These are phyloP conservation scores for Rhinolophus sinicus DNA, from an alignment of 2,113 vertebrate species.

Conservation along the genomic window DNA sequence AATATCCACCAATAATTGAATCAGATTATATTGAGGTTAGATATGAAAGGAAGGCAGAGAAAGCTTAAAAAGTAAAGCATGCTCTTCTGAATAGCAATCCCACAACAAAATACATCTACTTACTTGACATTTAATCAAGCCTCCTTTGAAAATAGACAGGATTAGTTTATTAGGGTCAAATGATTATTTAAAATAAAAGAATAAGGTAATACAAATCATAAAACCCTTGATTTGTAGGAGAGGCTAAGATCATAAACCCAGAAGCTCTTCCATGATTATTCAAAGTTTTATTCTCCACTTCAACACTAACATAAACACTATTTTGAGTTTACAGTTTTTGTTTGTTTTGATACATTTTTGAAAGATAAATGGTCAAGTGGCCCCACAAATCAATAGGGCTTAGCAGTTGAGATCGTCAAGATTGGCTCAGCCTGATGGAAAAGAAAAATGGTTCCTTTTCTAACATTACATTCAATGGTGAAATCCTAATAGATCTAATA, in stretches of 20 bases:
- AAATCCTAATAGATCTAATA: slow-evolving; percentile 8
- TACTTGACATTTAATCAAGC: background rate
- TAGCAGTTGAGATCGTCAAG: slow-evolving; percentile 35
- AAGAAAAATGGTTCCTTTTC: slow-evolving; percentile 51
- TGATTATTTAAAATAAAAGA: background rate
- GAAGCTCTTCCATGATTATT: background rate
- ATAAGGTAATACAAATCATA: background rate
- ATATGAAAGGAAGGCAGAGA: background rate
- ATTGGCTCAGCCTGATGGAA: background rate
- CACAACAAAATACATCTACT: background rate
- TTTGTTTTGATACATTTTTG: slow-evolving; percentile 30
- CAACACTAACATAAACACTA: background rate
- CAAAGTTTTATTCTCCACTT: background rate
- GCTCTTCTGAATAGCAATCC: background rate
- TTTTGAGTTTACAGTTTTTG: background rate
- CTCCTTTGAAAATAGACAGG: background rate
- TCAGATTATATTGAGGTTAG: background rate
- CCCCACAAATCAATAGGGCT: background rate
- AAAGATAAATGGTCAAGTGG: background rate
- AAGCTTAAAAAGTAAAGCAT: background rate
- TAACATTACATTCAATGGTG: background rate
- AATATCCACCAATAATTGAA: background rate
- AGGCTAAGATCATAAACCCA: background rate
- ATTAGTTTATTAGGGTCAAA: background rate
- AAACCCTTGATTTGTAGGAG: background rate